phyloP scores from a whole-genome alignment of 53 echinoderm and acorn worm genomes.

The Arbacia lixula region DNA sequence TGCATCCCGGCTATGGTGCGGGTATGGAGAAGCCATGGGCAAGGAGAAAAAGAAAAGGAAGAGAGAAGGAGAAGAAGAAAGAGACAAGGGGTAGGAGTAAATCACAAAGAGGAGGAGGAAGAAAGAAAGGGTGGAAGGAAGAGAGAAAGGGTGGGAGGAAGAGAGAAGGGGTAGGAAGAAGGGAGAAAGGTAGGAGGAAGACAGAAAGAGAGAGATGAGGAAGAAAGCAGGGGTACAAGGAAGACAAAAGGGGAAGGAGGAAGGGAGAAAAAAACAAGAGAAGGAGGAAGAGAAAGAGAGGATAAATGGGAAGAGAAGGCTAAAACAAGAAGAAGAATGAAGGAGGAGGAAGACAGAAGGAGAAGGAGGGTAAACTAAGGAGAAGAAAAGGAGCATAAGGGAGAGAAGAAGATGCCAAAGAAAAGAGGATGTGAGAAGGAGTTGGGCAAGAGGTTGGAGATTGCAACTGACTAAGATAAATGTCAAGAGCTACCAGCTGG shows the following conservation, averaged over 20 bases:
- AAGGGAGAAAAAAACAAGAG: background rate
- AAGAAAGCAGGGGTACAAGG: background rate
- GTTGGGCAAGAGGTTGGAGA: no score
- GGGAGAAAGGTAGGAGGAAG: background rate
- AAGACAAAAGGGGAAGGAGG: background rate
- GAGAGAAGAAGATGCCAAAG: background rate
- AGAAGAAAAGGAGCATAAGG: background rate
- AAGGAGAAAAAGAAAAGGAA: no score
- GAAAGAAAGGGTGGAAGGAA: background rate
- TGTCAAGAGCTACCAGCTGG: no score
- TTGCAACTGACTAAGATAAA: no score
- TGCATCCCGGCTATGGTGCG: no score
- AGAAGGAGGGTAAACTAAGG: background rate
- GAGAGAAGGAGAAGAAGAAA: no score
- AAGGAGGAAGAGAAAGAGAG: background rate
- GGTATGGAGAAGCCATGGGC: no score
- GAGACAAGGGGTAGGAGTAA: background rate
- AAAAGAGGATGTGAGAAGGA: no score
- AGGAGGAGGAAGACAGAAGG: background rate
- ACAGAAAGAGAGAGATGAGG: slow-evolving; percentile 2
- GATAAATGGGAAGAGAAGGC: background rate
- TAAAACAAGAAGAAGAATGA: background rate
- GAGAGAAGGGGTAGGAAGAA: background rate
- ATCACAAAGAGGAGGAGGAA: background rate
- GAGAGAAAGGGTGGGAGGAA: background rate